phyloP scores from a whole-genome alignment of 2,113 vertebrate species.

The Phrynosoma platyrhinos region DNA sequence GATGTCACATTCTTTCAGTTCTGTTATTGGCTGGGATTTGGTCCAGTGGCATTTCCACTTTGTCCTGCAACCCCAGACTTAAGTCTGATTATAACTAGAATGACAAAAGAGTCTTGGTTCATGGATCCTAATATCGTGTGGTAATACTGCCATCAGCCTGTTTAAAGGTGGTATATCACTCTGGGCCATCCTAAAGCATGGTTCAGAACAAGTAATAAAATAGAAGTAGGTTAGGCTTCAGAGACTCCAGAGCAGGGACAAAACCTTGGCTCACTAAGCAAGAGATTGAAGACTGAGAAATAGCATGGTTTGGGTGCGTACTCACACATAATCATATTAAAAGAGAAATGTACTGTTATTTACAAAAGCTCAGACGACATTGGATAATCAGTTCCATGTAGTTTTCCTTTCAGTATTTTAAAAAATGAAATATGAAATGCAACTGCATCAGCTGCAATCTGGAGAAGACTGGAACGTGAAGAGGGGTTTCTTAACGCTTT shows the following conservation, averaged over 20 bases:
- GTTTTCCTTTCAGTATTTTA: neutral
- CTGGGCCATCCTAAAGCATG: neutral
- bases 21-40: neutral
- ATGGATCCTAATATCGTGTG: neutral
- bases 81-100: neutral
- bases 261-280: neutral
- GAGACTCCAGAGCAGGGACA: neutral
- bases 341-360: neutral
- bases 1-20: slow-evolving; percentile 1
- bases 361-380: neutral
- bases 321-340: neutral
- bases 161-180: neutral
- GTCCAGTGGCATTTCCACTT: neutral
- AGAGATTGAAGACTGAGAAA: neutral
- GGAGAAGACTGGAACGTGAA: neutral
- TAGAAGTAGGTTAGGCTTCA: neutral
- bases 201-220: neutral
- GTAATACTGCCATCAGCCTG: neutral
- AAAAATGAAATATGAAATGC: neutral
- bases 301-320: neutral
- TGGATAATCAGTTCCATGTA: neutral
- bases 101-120: neutral
- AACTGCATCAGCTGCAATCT: neutral
- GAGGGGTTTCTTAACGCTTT: neutral
- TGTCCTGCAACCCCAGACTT: neutral